Conservation (phyloP, 2,888 invertebrate genomes). For the Thysanoteuthis rhombus region DNA sequence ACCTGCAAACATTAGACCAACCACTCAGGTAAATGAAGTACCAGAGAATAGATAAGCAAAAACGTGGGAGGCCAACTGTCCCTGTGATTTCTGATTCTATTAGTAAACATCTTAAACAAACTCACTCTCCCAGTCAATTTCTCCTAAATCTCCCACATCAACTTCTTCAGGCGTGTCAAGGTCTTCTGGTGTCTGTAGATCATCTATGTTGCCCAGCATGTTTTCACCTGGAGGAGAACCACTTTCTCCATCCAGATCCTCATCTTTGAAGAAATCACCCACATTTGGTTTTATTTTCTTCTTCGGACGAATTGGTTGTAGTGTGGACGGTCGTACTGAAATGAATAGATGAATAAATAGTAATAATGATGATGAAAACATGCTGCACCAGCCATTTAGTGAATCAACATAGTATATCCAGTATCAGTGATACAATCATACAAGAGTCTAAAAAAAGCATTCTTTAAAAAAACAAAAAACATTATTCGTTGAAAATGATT, state of each 20-base stretch:
- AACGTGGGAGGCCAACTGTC: too few species aligned
- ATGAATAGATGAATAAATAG: too few species aligned
- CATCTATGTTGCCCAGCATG: conserved; percentile 43
- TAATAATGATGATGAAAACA: too few species aligned
- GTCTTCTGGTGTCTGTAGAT: conserved; percentile 48
- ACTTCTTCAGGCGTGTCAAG: conserved; percentile 49
- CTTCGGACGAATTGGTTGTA: conserved; percentile 39
- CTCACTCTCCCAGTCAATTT: conserved; percentile 60
- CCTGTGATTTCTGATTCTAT: not conserved
- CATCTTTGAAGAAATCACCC: conserved; percentile 41
- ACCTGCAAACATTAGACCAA: too few species aligned
- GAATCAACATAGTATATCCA: too few species aligned
- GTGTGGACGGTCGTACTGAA: conserved; percentile 33
- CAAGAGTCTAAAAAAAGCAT: too few species aligned
- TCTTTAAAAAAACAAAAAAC: too few species aligned
- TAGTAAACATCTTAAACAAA: not conserved
- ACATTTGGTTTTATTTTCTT: conserved; percentile 47
- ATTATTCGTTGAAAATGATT: too few species aligned
- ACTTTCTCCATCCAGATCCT: conserved; percentile 36
- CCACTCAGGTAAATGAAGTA: too few species aligned
- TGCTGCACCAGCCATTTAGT: too few species aligned
- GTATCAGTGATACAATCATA: too few species aligned
- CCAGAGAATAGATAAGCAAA: too few species aligned
- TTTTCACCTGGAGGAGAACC: conserved; percentile 35
- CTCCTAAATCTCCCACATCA: conserved; percentile 46